Conservation (phyloP, 2,888 invertebrate species). For the Tachina grossa region DNA sequence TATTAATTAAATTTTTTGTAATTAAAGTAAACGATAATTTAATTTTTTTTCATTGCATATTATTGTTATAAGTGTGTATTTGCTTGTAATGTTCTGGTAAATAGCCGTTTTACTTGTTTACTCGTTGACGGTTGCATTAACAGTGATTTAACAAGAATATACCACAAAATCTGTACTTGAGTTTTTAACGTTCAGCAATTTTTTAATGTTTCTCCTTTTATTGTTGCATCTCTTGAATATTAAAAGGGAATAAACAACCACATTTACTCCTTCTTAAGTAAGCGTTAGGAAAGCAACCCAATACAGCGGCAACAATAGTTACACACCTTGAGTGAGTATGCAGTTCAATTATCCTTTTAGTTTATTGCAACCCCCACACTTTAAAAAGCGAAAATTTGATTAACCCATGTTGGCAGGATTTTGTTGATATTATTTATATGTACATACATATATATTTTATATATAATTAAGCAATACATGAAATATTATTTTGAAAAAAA, state of each 20-base stretch:
- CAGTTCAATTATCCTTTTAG: slow-evolving; percentile 69
- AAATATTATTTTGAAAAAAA: too few species aligned
- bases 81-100: slow-evolving; percentile 22
- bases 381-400: not conserved
- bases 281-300: slow-evolving; percentile 27
- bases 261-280: slow-evolving; percentile 33
- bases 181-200: slow-evolving; percentile 54
- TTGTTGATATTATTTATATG: too few species aligned
- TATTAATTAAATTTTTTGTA: slow-evolving; percentile 20
- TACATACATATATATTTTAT: too few species aligned
- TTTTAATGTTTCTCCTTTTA: slow-evolving; percentile 13
- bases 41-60: slow-evolving; percentile 35
- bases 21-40: slow-evolving; percentile 42
- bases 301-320: slow-evolving; percentile 36
- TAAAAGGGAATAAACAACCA: slow-evolving; percentile 29
- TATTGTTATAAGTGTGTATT: slow-evolving; percentile 1
- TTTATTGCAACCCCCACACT: slow-evolving; percentile 54
- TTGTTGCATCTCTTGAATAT: slow-evolving; percentile 33
- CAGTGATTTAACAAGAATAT: slow-evolving; percentile 69
- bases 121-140: slow-evolving; percentile 82
- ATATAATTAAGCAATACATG: too few species aligned
- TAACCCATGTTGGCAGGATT: slow-evolving; percentile 16
- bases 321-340: slow-evolving; percentile 34
- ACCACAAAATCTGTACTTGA: slow-evolving; percentile 67
- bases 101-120: slow-evolving; percentile 76